These are phyloP conservation scores for Altica lythri DNA, from an alignment of 2,888 invertebrate genomes.

Conservation along the genomic window DNA sequence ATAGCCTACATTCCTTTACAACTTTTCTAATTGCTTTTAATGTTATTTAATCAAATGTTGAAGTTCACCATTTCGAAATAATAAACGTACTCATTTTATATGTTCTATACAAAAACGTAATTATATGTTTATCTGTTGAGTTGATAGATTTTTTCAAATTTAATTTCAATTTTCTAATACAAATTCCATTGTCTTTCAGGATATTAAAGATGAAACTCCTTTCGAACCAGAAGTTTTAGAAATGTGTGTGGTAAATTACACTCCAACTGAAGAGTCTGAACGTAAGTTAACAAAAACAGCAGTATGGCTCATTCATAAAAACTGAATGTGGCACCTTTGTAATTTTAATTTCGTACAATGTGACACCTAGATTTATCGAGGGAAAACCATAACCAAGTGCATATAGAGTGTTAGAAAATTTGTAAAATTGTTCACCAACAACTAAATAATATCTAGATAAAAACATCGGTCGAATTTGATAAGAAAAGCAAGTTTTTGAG, in stretches of 20 bases:
- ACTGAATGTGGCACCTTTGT: neutral
- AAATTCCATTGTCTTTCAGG: conserved; percentile 2
- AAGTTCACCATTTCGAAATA: neutral
- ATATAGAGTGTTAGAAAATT: too few species aligned
- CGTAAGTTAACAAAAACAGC: conserved; percentile 24
- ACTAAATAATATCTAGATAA: too few species aligned
- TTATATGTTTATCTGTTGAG: neutral
- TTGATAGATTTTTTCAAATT: neutral
- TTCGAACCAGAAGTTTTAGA: conserved; percentile 41
- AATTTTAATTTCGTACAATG: neutral
- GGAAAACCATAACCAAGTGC: neutral
- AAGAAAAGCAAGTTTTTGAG: too few species aligned
- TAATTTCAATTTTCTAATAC: neutral
- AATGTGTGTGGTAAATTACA: conserved; percentile 45
- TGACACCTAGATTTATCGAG: neutral
- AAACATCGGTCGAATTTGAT: too few species aligned
- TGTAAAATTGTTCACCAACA: too few species aligned
- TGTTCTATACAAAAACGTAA: neutral
- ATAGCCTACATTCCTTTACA: neutral
- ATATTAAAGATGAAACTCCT: conserved; percentile 31
- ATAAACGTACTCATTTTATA: neutral
- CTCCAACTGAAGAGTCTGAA: conserved; percentile 35
- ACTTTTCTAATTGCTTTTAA: too few species aligned
- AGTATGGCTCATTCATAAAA: neutral
- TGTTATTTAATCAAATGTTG: too few species aligned